These are phyloP conservation scores for Zalophus californianus DNA, from an alignment of 2,797 vertebrate genomes.

Conservation along the genomic window DNA sequence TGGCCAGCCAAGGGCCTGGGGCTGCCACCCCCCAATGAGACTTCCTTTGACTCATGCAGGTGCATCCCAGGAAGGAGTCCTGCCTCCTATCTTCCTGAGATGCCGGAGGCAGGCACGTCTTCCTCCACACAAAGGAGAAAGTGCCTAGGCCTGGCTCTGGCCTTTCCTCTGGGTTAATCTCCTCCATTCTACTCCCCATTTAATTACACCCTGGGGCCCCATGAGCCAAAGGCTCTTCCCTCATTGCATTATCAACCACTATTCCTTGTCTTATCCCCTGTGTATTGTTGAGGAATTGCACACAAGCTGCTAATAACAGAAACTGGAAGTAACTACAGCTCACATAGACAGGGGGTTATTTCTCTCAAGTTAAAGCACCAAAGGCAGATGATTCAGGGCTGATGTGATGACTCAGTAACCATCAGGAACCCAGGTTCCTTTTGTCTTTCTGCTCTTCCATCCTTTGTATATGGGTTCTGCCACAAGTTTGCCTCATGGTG, in stretches of 20 bases:
- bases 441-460: background rate
- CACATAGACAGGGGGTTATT: background rate
- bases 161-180: background rate
- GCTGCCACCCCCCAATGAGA: background rate
- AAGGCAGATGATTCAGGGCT: background rate
- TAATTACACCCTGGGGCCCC: background rate
- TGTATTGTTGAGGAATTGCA: background rate
- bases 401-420: background rate
- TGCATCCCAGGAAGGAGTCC: background rate
- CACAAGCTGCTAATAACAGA: background rate
- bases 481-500: background rate
- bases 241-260: fast-evolving
- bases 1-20: background rate
- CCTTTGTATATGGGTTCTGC: background rate
- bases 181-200: fast-evolving
- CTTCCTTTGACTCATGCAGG: background rate
- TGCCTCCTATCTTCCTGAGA: background rate
- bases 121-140: background rate
- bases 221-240: background rate
- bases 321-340: background rate
- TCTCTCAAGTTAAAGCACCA: background rate
- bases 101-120: fast-evolving
- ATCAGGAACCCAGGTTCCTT: background rate
- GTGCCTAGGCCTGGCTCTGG: background rate
- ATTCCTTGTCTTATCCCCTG: background rate